phyloP scores from a whole-genome alignment of 1,140 invertebrate species.

The Diabrotica undecimpunctata region DNA sequence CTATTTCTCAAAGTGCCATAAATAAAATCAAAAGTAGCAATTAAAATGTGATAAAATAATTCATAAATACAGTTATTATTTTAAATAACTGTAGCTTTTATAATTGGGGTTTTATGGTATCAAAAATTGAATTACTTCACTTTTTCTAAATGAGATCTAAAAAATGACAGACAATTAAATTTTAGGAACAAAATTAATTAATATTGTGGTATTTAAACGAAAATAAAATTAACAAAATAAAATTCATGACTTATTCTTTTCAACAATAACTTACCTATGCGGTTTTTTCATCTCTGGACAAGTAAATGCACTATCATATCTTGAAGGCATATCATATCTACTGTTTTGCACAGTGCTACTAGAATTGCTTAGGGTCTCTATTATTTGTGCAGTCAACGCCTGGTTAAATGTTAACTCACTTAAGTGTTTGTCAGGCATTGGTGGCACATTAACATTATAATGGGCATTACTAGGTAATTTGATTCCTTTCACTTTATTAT shows the following conservation, averaged over 20 bases:
- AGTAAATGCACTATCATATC: conserved; percentile 34
- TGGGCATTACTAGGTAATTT: conserved; percentile 17
- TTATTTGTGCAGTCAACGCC: conserved; percentile 45
- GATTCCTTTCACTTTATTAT: conserved; percentile 26
- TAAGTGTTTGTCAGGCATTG: conserved; percentile 32
- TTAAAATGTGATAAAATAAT: too few relatives aligned
- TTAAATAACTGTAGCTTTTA: too few relatives aligned
- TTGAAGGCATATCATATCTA: conserved; percentile 30
- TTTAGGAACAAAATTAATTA: too few relatives aligned
- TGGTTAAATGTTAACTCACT: conserved; percentile 43
- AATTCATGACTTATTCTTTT: neutral
- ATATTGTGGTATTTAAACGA: too few relatives aligned
- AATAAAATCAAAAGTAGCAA: too few relatives aligned
- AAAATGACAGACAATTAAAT: too few relatives aligned
- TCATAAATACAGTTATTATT: too few relatives aligned
- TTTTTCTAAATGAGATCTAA: too few relatives aligned
- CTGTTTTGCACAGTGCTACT: conserved; percentile 22
- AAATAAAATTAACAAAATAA: too few relatives aligned
- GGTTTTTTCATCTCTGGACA: conserved; percentile 30
- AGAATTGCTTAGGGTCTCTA: conserved; percentile 42
- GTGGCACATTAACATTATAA: conserved; percentile 22
- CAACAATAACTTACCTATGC: neutral
- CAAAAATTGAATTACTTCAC: too few relatives aligned
- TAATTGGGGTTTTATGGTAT: too few relatives aligned
- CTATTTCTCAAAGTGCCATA: too few relatives aligned